Conservation (phyloP, 2,113 vertebrate genomes). For the Rhabdomys dilectus region DNA sequence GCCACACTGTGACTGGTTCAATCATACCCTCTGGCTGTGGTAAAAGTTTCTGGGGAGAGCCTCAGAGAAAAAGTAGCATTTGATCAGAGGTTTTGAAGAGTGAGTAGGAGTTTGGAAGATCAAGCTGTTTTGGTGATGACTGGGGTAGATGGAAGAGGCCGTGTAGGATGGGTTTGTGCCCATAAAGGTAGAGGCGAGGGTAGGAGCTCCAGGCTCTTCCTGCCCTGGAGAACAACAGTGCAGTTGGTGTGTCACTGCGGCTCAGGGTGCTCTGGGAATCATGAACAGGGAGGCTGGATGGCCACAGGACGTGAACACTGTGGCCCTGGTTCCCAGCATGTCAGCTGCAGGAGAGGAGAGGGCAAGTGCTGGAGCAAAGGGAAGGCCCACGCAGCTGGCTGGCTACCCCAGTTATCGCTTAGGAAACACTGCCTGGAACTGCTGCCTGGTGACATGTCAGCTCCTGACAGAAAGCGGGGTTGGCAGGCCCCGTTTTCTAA, state of each 20-base stretch:
- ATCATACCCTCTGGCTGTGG: not conserved
- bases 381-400: conserved; percentile 63
- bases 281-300: rapidly evolving
- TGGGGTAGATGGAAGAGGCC: rapidly evolving
- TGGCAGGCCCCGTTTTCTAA: conserved; percentile 86
- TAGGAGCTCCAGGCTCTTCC: not conserved
- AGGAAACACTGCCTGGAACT: conserved; percentile 80
- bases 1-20: not conserved
- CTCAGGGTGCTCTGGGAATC: too few species aligned
- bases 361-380: not conserved
- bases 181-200: not conserved
- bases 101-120: not conserved
- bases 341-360: not conserved
- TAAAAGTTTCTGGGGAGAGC: not conserved
- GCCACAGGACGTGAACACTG: not conserved
- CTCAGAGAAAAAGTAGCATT: conserved; percentile 2
- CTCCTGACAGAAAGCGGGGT: conserved; percentile 85
- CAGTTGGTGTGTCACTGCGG: rapidly evolving
- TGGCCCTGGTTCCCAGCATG: conserved; percentile 74
- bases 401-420: conserved; percentile 74
- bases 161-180: rapidly evolving
- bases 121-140: not conserved
- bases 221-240: too few species aligned
- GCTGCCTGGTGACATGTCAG: conserved; percentile 84
- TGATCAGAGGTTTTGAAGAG: not conserved